Evolutionary conservation across 2,113 vertebrate genomes (phyloP), one percentile per base, ranked within the genome.

Genomic region (Zapornia atra): DNA sequence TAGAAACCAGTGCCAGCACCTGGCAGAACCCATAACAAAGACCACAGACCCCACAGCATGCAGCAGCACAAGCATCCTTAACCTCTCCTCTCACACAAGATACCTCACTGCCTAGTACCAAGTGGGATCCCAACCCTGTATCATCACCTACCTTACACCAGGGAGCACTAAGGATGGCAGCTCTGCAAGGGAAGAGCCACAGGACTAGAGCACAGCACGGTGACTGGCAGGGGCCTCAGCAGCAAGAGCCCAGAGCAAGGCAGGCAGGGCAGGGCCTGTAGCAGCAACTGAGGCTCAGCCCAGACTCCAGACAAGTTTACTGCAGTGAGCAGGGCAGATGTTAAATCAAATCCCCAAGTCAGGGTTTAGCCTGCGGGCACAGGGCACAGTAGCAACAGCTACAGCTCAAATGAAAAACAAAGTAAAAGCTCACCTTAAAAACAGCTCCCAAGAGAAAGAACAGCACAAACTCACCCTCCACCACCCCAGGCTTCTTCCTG

Each of bases 51-150:
- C 29, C 29, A 34, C 0, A 0, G 33, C 28, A 26, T 6, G 19
- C 33, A 40, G 42, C 57, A 77, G 48, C 61, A 33, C 18, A 14
- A 38, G 42, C 63, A 29, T 29, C 34, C 15, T 57, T 86, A n/a
- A 21, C 25, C 29, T 76, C 22, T 76, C 12, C 21, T 79, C 44
- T 26, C 28, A 12, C 12, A 16, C 1, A 3, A 11, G 33, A 80
- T 38, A 54, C 33, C 33, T 56, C 24, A 26, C 13, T 6, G 4
- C 40, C 44, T 25, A 31, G 33, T 61, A 64, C 50, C 69, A 66
- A 75, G 71, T 0, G 1, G 10, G 36, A 79, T 36, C 28, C 34
- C 40, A 70, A 4, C 9, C 13, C 25, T 66, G 0, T 11, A 10
- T 8, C 21, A 53, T 50, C 68, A 79, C n/a, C 11, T 40, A 6